Base-by-base conservation (phyloP, 2,797 vertebrate species). In the Coregonus ussuriensis region DNA sequence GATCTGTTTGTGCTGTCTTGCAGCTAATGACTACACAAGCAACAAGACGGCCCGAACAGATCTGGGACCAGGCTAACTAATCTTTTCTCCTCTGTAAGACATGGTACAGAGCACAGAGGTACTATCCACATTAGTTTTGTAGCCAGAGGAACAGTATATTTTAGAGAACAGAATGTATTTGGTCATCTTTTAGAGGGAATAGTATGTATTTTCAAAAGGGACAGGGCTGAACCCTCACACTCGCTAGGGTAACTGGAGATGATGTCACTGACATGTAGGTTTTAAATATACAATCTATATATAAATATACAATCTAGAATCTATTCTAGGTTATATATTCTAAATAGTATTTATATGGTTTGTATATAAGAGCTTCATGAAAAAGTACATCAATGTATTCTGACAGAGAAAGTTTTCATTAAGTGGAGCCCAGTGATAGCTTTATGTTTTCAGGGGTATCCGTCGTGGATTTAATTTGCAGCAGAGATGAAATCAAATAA, bases 191-290 rank as follows among this genome's bases (percentile, higher is more conserved):
- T 84, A 75, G 71, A 77, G 77, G 72, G 33, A 78, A 83, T 74
- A 84, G 75, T 86, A 85, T 90, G 80, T 89, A 84, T 79, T 86
- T 87, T 83, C 75, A 1, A 76, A 85, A 37, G 35, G 71, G 72
- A 74, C 2, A 0, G 71, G 37, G 71, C 63, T 79, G 53, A 41
- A 35, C 6, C 47, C n/a, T 52, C 0, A 62, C 47, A 75, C 76
- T 68, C 67, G 71, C 74, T 70, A 81, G 81, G 62, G 62, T 31
- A 56, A 66, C 33, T 47, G 75, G 54, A 76, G 80, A 59, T 54
- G 35, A 37, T 52, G 51, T 53, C 72, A 71, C 67, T 77, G 79
- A 29, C 37, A 21, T 53, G n/a, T 41, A 13, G 15, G 67, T 71
- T 76, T 29, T 25, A 25, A 25, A 25, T 25, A 25, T 25, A 25